phyloP scores from a whole-genome alignment of 1,140 invertebrate species.

The Euschistus heros region DNA sequence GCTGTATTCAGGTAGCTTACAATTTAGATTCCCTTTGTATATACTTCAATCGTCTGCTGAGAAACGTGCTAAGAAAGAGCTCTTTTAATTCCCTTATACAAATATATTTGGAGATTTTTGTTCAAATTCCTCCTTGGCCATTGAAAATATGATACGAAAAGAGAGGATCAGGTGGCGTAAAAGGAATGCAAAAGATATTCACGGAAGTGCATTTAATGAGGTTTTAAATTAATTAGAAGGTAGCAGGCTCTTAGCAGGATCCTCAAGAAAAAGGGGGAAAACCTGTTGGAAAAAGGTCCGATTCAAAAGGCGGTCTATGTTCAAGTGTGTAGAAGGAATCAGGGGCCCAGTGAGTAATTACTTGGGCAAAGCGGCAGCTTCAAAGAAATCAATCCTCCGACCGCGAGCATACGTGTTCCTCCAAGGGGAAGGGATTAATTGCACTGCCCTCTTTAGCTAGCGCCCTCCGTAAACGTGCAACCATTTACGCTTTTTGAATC shows the following conservation, averaged over 20 bases:
- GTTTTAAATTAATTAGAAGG: conserved; percentile 17
- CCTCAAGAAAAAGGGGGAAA: background rate
- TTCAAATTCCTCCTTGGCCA: too few relatives aligned
- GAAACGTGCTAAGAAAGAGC: too few relatives aligned
- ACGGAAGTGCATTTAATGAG: conserved; percentile 14
- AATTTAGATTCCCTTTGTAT: too few relatives aligned
- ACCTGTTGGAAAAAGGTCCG: background rate
- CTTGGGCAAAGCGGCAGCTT: conserved; percentile 10
- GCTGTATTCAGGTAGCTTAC: too few relatives aligned
- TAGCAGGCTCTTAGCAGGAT: background rate
- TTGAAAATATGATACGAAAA: too few relatives aligned
- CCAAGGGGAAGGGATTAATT: conserved; percentile 27
- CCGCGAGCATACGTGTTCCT: conserved; percentile 20
- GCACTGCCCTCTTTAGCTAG: conserved; percentile 18
- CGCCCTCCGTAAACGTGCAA: background rate
- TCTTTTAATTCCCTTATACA: too few relatives aligned
- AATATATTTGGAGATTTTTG: too few relatives aligned
- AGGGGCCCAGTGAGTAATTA: conserved; percentile 1
- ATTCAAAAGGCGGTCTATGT: background rate
- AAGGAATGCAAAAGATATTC: conserved; percentile 1
- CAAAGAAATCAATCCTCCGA: conserved; percentile 24
- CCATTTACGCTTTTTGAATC: conserved; percentile 19
- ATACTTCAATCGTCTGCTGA: too few relatives aligned
- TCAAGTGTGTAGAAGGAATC: conserved; percentile 11
- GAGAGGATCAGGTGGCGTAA: background rate